These are phyloP conservation scores for Charanyca ferruginea DNA, from an alignment of 2,888 invertebrate genomes.

Conservation along the genomic window DNA sequence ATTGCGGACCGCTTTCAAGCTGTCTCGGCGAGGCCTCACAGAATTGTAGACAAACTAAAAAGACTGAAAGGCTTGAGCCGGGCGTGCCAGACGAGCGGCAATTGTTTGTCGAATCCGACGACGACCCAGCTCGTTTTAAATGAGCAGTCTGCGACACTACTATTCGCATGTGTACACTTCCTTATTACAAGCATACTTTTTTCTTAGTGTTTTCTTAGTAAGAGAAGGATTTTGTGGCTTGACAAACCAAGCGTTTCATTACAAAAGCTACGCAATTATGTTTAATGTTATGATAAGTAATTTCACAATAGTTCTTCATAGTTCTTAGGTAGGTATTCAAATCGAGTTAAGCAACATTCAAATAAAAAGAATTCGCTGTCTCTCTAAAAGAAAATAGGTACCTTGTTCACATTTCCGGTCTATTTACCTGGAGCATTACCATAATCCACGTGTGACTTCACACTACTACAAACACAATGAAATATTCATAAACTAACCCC, in stretches of 20 bases:
- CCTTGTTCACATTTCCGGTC: slow-evolving; percentile 4
- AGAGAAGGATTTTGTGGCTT: not conserved
- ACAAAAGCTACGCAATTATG: not conserved
- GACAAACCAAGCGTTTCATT: not conserved
- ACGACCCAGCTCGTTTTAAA: slow-evolving; percentile 64
- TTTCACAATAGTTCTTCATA: not conserved
- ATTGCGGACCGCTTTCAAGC: slow-evolving; percentile 82
- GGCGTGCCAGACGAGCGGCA: slow-evolving; percentile 73
- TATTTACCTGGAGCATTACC: slow-evolving; percentile 42
- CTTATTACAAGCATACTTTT: slow-evolving; percentile 43
- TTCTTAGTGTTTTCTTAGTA: not conserved
- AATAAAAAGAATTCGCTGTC: not conserved
- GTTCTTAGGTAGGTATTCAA: not conserved
- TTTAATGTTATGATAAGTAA: not conserved
- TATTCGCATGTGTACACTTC: slow-evolving; percentile 44
- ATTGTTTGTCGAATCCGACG: slow-evolving; percentile 72
- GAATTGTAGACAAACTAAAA: slow-evolving; percentile 77
- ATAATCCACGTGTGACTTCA: slow-evolving; percentile 56
- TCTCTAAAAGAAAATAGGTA: slow-evolving; percentile 10
- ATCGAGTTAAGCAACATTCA: not conserved
- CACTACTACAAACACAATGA: slow-evolving; percentile 50
- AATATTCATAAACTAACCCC: slow-evolving; percentile 56
- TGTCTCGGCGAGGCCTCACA: slow-evolving; percentile 70
- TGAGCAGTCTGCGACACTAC: slow-evolving; percentile 65
- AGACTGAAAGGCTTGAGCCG: slow-evolving; percentile 69